A percentile compares a stretch with the other conserved stretches of the same genome.
phyloP scores from a whole-genome alignment of 92 coral and sea anemone species.

The Porites divaricata region DNA sequence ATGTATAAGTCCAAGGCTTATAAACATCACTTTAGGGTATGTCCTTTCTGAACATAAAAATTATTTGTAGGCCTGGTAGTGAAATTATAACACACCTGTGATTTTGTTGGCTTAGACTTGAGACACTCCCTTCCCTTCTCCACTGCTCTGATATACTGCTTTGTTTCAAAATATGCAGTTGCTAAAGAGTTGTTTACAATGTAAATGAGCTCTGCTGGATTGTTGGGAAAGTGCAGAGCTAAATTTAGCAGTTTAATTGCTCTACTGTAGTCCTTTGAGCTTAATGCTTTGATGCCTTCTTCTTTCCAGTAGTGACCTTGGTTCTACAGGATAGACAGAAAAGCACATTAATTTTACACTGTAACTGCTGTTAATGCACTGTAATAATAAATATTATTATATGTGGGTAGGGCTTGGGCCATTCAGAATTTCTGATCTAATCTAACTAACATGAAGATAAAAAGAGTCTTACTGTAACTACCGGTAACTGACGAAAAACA shows the following conservation, averaged over 20 bases:
- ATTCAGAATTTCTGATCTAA: no score
- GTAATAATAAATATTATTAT: no score
- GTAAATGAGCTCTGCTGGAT: constrained; percentile 48
- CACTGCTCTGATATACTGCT: constrained; percentile 61
- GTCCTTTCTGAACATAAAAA: no score
- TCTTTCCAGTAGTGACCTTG: constrained; percentile 68
- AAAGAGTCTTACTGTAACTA: no score
- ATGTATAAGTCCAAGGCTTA: no score
- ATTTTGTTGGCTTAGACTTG: constrained; percentile 67
- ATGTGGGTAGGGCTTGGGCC: no score
- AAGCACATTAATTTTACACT: neutral
- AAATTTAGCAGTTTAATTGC: constrained; percentile 65
- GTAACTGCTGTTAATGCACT: neutral
- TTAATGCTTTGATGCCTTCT: constrained; percentile 48
- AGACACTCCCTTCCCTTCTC: constrained; percentile 77
- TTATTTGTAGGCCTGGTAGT: no score
- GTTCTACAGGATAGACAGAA: constrained; percentile 30
- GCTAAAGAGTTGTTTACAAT: constrained; percentile 69
- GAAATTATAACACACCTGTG: constrained; percentile 54
- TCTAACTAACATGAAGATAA: no score
- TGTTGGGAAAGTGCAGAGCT: constrained; percentile 58
- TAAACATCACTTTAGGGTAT: no score
- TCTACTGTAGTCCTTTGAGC: constrained; percentile 45
- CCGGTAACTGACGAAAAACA: no score
- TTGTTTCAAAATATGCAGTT: constrained; percentile 62